phyloP scores from a whole-genome alignment of 2,888 invertebrate genomes.

The Eupeodes luniger region DNA sequence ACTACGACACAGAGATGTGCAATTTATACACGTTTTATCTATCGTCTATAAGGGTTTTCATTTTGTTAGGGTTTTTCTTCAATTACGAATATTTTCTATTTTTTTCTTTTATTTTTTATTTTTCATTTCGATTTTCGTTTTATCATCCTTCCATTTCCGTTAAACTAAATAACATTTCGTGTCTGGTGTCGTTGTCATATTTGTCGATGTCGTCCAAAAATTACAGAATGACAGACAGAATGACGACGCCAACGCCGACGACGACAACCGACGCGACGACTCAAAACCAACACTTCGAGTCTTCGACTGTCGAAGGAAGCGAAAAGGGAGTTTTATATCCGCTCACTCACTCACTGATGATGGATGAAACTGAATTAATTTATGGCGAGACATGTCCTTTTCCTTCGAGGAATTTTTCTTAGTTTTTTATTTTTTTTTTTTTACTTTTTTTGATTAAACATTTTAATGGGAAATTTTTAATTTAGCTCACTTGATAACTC shows the following conservation, averaged over 20 bases:
- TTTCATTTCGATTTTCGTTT: slow-evolving; percentile 49
- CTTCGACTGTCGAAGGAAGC: neutral
- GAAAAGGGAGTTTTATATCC: neutral
- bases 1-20: slow-evolving; percentile 16
- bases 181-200: slow-evolving; percentile 17
- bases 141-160: slow-evolving; percentile 54
- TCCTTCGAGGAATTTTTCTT: slow-evolving; percentile 21
- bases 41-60: slow-evolving; percentile 31
- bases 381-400: slow-evolving; percentile 67
- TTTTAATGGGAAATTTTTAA: slow-evolving; percentile 58
- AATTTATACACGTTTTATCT: slow-evolving; percentile 26
- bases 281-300: slow-evolving; percentile 1
- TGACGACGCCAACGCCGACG: too few relatives aligned
- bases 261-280: too few relatives aligned
- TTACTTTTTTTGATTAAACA: slow-evolving; percentile 26
- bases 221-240: neutral
- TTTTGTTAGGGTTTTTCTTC: slow-evolving; percentile 5
- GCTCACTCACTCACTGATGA: neutral
- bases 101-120: slow-evolving; percentile 24
- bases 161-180: slow-evolving; percentile 37
- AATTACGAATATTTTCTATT: neutral
- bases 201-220: neutral
- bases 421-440: neutral
- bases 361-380: slow-evolving; percentile 72
- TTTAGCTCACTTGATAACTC: slow-evolving; percentile 52